Evolutionary conservation across 2,797 vertebrate species (phyloP).

Genomic region (Fratercula arctica): DNA sequence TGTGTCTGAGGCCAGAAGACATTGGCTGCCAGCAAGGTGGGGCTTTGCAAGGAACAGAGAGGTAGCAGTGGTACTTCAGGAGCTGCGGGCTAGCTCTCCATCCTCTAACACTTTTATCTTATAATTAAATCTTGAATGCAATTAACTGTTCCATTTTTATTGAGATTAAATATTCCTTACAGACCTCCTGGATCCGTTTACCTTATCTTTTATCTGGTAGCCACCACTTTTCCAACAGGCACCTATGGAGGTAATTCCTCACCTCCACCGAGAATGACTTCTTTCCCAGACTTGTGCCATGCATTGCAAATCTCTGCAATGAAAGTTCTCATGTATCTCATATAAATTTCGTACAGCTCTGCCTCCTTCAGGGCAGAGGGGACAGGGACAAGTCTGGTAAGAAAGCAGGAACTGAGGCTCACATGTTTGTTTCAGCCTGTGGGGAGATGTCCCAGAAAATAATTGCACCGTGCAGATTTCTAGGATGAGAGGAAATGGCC

Average conservation of each 20-base stretch:
- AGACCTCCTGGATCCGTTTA: background rate
- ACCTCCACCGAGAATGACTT: rapidly evolving
- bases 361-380: background rate
- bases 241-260: background rate
- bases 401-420: background rate
- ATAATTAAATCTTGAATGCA: background rate
- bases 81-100: background rate
- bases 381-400: background rate
- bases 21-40: background rate
- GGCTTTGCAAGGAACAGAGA: background rate
- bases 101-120: background rate
- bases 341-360: background rate
- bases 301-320: background rate
- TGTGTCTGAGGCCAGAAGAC: background rate
- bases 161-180: background rate
- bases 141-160: background rate
- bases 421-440: background rate
- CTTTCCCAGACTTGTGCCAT: background rate
- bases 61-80: background rate
- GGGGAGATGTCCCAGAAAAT: background rate
- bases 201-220: background rate
- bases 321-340: background rate
- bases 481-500: rapidly evolving
- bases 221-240: background rate
- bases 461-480: background rate